Base-by-base conservation (phyloP, 2,113 vertebrate species). In the Sylvia atricapilla region DNA sequence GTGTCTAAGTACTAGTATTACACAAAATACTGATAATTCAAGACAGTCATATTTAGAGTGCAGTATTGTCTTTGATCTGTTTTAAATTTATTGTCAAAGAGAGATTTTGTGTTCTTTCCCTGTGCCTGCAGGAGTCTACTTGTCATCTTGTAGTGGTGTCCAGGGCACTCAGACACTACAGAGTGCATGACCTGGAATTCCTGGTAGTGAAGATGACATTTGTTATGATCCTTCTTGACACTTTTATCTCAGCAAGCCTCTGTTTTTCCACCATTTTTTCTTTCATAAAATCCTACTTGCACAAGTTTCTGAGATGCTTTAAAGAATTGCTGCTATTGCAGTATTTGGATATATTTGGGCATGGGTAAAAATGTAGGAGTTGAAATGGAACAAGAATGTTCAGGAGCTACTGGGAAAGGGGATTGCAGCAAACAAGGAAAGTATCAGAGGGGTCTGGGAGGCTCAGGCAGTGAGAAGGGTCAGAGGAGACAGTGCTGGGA, bases 381-480 rank as follows among this genome's bases (percentile, higher is more conserved):
- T 59, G 49, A 43, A 28, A 21, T 58, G 41, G n/a, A 82, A 49
- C 6, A 44, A 31, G 15, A 56, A 7, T 30, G 2, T 44, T 95
- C 56, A 46, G 22, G 44, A 49, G 17, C 27, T 68, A 4, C 11
- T 72, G 41, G 17, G 12, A 66, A 85, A 73, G 16, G 28, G 9
- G 8, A 62, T 30, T 90, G n/a, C 11, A 49, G 41, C 33, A 59
- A 78, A 63, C 0, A 0, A n/a, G 37, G 30, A 50, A 37, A 25
- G 21, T n/a, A 19, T 44, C 37, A 50, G 46, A 79, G 46, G 11
- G 5, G 6, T 43, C 25, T 41, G 68, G 39, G 59, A 33, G 11
- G 41, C 59, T 90, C 28, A 68, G 23, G 33, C 64, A 72, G 11
- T 2, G 0, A 3, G 13, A 68, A 76, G 20, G 28, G 53, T 88